phyloP scores from a whole-genome alignment of 2,888 invertebrate genomes.

The Cheilosia vernalis region DNA sequence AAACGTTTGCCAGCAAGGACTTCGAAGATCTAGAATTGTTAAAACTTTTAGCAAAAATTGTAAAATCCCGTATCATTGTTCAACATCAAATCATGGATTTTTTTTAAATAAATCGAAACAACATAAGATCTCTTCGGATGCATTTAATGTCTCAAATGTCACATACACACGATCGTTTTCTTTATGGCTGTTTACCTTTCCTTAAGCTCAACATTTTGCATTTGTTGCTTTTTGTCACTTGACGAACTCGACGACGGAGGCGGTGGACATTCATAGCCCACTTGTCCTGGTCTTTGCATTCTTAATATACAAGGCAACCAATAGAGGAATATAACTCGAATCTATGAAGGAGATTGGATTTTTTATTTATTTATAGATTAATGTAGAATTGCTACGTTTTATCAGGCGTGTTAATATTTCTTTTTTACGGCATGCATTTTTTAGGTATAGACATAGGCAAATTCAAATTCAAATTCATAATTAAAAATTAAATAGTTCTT shows the following conservation, averaged over 20 bases:
- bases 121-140: constrained; percentile 27
- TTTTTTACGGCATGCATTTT: constrained; percentile 68
- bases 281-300: constrained; percentile 91
- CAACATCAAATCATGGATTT: constrained; percentile 3
- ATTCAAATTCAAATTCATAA: constrained; percentile 70
- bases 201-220: constrained; percentile 93
- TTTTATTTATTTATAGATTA: constrained; percentile 42
- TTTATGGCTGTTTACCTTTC: constrained; percentile 85
- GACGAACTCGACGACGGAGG: constrained; percentile 87
- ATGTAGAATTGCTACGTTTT: constrained; percentile 59
- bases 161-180: constrained; percentile 30
- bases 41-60: constrained; percentile 13
- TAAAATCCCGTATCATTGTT: not conserved
- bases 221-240: constrained; percentile 84
- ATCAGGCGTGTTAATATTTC: constrained; percentile 52
- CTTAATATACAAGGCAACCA: constrained; percentile 99
- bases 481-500: constrained; percentile 72
- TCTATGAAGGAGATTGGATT: constrained; percentile 84
- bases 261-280: constrained; percentile 84
- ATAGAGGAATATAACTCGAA: constrained; percentile 95
- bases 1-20: constrained; percentile 96
- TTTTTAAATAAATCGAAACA: constrained; percentile 30
- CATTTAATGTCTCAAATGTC: constrained; percentile 24
- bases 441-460: constrained; percentile 72
- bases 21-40: constrained; percentile 89